Conservation (phyloP, 1,140 invertebrate genomes). For the Cydia splendana region DNA sequence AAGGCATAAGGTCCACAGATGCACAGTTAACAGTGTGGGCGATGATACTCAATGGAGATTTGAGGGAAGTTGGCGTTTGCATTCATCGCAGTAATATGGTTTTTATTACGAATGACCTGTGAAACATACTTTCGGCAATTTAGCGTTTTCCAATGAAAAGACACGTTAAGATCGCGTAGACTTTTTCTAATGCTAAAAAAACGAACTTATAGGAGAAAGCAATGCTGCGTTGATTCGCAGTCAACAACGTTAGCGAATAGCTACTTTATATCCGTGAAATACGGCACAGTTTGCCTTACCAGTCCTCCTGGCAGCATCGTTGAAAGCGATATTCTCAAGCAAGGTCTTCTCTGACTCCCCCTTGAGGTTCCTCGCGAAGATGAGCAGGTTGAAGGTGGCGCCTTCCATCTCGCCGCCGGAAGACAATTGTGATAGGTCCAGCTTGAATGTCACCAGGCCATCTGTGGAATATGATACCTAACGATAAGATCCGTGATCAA, state of each 20-base stretch:
- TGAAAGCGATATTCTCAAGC: slow-evolving; percentile 91
- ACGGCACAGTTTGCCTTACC: slow-evolving; percentile 79
- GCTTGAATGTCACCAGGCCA: slow-evolving; percentile 82
- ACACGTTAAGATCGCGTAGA: too few species aligned
- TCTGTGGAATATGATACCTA: slow-evolving; percentile 46
- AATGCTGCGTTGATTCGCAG: too few species aligned
- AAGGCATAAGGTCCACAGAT: too few species aligned
- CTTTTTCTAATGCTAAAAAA: too few species aligned
- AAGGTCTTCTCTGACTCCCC: slow-evolving; percentile 90
- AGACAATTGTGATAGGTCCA: slow-evolving; percentile 84
- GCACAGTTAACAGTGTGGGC: too few species aligned
- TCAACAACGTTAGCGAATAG: too few species aligned
- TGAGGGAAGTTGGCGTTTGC: slow-evolving; percentile 2
- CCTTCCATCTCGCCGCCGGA: slow-evolving; percentile 78
- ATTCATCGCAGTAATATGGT: background rate
- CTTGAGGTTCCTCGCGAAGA: slow-evolving; percentile 93
- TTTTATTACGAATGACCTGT: background rate
- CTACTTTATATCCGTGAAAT: background rate
- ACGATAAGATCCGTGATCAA: too few species aligned
- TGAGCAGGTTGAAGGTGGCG: slow-evolving; percentile 86
- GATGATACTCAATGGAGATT: background rate
- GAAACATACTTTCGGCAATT: background rate
- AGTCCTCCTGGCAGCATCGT: slow-evolving; percentile 91
- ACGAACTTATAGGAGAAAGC: too few species aligned
- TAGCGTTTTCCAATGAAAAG: too few species aligned